Conservation (phyloP, 2,888 invertebrate genomes). For the Gymnosoma rotundatum region DNA sequence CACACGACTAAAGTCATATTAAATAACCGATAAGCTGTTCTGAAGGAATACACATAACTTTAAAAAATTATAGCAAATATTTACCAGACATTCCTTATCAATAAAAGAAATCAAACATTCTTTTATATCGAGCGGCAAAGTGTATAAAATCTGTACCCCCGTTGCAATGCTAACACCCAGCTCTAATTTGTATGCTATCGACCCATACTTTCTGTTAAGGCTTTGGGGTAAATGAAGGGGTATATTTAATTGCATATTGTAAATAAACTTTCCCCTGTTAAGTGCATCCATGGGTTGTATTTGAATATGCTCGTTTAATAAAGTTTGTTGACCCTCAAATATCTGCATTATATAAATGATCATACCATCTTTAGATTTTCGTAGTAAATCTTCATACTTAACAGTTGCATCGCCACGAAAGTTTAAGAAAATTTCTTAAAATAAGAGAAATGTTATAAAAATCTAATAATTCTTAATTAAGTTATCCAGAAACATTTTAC, state of each 20-base stretch:
- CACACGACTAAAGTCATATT: not conserved
- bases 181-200: constrained; percentile 21
- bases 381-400: constrained; percentile 41
- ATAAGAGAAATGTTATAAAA: not conserved
- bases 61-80: not conserved
- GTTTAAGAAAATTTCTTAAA: constrained; percentile 27
- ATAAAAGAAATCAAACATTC: constrained; percentile 8
- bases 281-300: constrained; percentile 16
- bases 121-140: not conserved
- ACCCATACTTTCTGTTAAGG: constrained; percentile 21
- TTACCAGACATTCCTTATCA: constrained; percentile 24
- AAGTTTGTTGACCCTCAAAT: constrained; percentile 34
- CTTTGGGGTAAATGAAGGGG: constrained; percentile 27
- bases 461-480: not conserved
- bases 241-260: constrained; percentile 18
- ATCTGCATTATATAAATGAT: constrained; percentile 42
- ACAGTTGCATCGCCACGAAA: constrained; percentile 27
- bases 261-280: constrained; percentile 3
- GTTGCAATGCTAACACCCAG: not conserved
- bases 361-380: constrained; percentile 24
- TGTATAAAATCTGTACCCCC: not conserved
- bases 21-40: not conserved
- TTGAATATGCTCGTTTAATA: constrained; percentile 12
- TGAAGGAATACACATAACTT: not conserved
- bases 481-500: not conserved